phyloP scores from a whole-genome alignment of 2,888 invertebrate genomes.

The Apeira syringaria region DNA sequence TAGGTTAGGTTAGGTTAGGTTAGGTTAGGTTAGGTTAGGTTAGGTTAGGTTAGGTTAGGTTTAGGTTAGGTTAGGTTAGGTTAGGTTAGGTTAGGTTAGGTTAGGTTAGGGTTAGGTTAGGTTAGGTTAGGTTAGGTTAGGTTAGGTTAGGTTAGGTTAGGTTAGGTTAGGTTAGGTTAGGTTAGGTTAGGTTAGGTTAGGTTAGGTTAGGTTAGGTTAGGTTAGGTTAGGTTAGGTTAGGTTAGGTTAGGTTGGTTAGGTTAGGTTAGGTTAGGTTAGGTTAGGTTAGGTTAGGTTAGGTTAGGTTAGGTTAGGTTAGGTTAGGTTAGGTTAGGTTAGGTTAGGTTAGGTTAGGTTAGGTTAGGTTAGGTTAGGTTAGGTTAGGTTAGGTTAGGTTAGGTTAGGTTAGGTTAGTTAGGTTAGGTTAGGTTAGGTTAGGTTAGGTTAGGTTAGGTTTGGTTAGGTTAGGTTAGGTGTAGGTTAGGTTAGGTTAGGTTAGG shows the following conservation, averaged over 20 bases:
- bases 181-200: conserved; percentile 18
- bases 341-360: conserved; percentile 20
- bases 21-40: conserved; percentile 31
- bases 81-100: conserved; percentile 17
- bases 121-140: conserved; percentile 25
- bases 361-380: conserved; percentile 21
- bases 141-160: conserved; percentile 21
- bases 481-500: no score
- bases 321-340: conserved; percentile 19
- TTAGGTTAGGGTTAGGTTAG: no score
- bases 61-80: conserved; percentile 24
- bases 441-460: conserved; percentile 16
- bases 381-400: conserved; percentile 30
- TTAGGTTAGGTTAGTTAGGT: conserved; percentile 31
- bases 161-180: conserved; percentile 18
- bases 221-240: conserved; percentile 17
- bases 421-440: conserved; percentile 28
- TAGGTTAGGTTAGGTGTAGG: no score
- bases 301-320: conserved; percentile 19
- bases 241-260: no score
- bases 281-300: conserved; percentile 21
- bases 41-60: no score
- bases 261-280: conserved; percentile 28
- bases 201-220: conserved; percentile 19
- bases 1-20: conserved; percentile 31